These are phyloP conservation scores for Papilio demoleus DNA, from an alignment of 2,888 invertebrate genomes.

Conservation along the genomic window DNA sequence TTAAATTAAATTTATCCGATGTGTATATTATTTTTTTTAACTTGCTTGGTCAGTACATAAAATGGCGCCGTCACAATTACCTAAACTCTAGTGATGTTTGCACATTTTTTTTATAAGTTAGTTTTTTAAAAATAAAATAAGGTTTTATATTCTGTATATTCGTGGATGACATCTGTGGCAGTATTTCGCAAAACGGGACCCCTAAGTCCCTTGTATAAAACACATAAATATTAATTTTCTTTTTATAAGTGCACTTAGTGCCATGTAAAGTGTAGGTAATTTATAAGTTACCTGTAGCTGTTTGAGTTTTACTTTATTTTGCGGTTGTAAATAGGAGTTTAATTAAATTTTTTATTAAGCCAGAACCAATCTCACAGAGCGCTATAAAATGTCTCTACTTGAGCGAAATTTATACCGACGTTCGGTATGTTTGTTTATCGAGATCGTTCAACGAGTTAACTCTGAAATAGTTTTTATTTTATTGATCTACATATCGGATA, in stretches of 20 bases:
- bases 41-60: constrained; percentile 57
- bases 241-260: constrained; percentile 47
- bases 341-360: constrained; percentile 26
- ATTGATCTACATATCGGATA: neutral
- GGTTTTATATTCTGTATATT: constrained; percentile 59
- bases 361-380: constrained; percentile 1
- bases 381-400: constrained; percentile 15
- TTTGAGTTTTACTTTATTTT: constrained; percentile 23
- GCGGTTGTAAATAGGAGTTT: constrained; percentile 25
- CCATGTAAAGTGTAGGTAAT: constrained; percentile 41
- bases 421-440: constrained; percentile 11
- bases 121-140: constrained; percentile 45
- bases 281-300: constrained; percentile 27
- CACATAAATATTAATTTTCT: constrained; percentile 50
- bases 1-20: constrained; percentile 43
- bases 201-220: constrained; percentile 54
- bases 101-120: constrained; percentile 28
- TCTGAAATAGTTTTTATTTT: constrained; percentile 1
- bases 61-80: constrained; percentile 37
- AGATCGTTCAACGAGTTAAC: neutral
- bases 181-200: constrained; percentile 71
- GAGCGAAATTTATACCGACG: constrained; percentile 11
- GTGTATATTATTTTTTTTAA: constrained; percentile 47
- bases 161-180: constrained; percentile 79
- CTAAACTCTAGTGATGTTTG: constrained; percentile 41